Base-by-base conservation (phyloP, 2,797 vertebrate genomes). In the Taeniopygia guttata region DNA sequence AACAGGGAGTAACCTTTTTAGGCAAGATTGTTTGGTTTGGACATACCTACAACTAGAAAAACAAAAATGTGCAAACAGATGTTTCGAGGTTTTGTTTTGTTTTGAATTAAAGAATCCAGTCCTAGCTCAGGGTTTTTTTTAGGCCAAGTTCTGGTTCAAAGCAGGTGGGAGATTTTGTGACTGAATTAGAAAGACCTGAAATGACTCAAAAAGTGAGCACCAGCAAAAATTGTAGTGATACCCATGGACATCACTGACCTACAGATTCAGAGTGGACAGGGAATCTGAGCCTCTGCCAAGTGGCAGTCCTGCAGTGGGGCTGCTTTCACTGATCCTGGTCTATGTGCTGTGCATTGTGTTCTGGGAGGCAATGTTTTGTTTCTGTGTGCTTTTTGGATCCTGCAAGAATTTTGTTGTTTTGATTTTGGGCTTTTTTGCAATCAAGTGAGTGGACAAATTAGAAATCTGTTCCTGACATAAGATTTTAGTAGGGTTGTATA, bases 1-100 rank as follows among this genome's bases (percentile, higher is more conserved):
- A 55, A 55, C 30, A 72, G 73, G 51, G 34, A n/a, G 69, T 87
- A 91, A 63, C 48, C 55, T 86, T 93, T 67, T 67, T 59, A 76
- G 79, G 63, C 63, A 69, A 79, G 84, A 56, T 84, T 95, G 60
- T 92, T 97, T 94, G 63, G 36, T 83, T 96, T 86, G 93, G 90
- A 91, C 36, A 45, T 85, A 90, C 70, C 23, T 84, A 86, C 76
- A 93, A 42, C 48, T 79, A 54, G 40, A 9, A 36, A 60, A 19
- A 27, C 25, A 42, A 77, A 90, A 92, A 94, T 84, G 56, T 52
- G 68, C 78, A 87, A 90, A 79, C 88, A 94, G 92, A 89, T 84
- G 67, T 89, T 91, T 95, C 63, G 79, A 78, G 72, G 30, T 85
- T 94, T 80, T 48, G 80, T 87, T 94, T 93, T 85, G 84, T 90